Base-by-base conservation (phyloP, 2,888 invertebrate species). In the Gryllus longicercus region DNA sequence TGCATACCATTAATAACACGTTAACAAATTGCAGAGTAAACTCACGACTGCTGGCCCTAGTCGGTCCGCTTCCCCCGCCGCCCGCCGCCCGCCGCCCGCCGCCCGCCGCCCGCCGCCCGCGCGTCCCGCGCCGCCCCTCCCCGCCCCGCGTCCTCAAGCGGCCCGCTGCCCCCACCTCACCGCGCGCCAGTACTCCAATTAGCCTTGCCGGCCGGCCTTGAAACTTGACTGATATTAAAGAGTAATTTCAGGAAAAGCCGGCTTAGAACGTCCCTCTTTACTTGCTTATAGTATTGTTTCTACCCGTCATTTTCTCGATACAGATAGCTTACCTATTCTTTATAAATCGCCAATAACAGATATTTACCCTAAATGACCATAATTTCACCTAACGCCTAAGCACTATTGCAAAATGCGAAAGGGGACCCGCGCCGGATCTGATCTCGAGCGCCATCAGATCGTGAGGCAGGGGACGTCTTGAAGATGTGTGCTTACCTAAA, bases 1-100 rank as follows among this genome's bases (percentile, higher is more conserved):
- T 81, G 81, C 81, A 81, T 79, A 81, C 79, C 81, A 81, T 81
- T 81, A 81, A 81, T 81, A 79, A 75, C 81, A 81, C 81, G 81
- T 81, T 81, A 81, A 79, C 79, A 81, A 81, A 81, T 79, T 81
- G 81, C 81, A 81, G 78, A 81, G 81, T 74, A 81, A 81, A 81
- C 81, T 79, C 81, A 76, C 75, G 75, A 74, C 76, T 21, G 63
- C 63, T 63, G 63, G 63, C 63, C 63, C 63, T 63, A 63, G 63
- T 63, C 63, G 63, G n/a, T 3, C 23, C 75, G 50, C 51, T 75
- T 75, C 75, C 50, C 49, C 51, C 76, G 25, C 79, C 21, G 21
- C 79, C 50, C 79, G 63, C 38, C n/a, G 21, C 74, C 63, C 25
- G 74, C 78, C 74, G 23, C 3, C 63, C 3, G 11, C 38, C n/a